Percentiles rank a stretch among this genome's conserved stretches.
phyloP scores from a whole-genome alignment of 2,888 invertebrate species.

The Coelogynopora nodosa region DNA sequence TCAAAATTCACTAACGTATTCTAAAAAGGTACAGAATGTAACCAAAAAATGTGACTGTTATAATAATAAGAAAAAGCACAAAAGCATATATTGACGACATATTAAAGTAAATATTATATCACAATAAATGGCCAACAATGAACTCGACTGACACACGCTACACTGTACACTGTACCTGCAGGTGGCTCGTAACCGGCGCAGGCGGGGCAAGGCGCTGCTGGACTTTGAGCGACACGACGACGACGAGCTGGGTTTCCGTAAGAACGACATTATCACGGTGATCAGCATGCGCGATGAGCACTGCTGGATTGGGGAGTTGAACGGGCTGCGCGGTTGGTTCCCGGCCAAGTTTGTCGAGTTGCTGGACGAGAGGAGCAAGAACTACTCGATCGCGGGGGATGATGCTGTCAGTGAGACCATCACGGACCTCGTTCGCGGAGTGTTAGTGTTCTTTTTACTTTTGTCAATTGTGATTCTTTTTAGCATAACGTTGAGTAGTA shows the following conservation, averaged over 20 bases:
- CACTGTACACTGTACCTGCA: too few relatives aligned
- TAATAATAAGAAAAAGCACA: too few relatives aligned
- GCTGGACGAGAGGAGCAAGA: slow-evolving; percentile 85
- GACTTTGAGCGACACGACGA: slow-evolving; percentile 97
- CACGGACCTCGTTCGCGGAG: slow-evolving; percentile 89
- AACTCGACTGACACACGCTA: too few relatives aligned
- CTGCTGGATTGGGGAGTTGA: slow-evolving; percentile 95
- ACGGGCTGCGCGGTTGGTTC: slow-evolving; percentile 87
- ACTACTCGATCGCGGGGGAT: slow-evolving; percentile 71
- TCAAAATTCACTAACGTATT: too few relatives aligned
- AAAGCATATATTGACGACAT: too few relatives aligned
- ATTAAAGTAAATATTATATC: too few relatives aligned
- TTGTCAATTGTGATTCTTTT: background rate
- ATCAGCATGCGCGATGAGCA: slow-evolving; percentile 95
- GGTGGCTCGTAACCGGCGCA: slow-evolving; percentile 68
- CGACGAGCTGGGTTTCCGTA: slow-evolving; percentile 93
- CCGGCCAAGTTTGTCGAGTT: slow-evolving; percentile 92
- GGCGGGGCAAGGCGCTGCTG: slow-evolving; percentile 87
- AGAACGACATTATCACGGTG: slow-evolving; percentile 95
- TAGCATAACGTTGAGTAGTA: background rate
- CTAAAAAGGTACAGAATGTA: too few relatives aligned
- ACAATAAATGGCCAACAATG: too few relatives aligned
- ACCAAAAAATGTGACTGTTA: too few relatives aligned
- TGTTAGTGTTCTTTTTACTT: slow-evolving; percentile 59
- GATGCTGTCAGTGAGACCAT: slow-evolving; percentile 93